Evolutionary conservation across 2,888 invertebrate genomes (phyloP).

Genomic region (Lycocerus yunnanus): DNA sequence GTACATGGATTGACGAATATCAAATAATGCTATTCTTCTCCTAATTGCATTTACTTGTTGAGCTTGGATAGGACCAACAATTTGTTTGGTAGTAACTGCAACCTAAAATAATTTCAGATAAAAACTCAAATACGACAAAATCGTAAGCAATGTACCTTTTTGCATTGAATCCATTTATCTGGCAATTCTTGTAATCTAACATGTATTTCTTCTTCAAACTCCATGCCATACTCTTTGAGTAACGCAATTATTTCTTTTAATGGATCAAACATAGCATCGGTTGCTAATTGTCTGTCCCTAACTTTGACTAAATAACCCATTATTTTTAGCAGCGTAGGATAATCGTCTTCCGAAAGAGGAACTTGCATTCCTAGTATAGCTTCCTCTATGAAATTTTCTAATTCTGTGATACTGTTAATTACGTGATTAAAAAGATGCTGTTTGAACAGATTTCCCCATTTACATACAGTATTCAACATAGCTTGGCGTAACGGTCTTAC

Average conservation of each 20-base stretch:
- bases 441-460: slow-evolving; percentile 89
- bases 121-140: slow-evolving; percentile 4
- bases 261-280: slow-evolving; percentile 90
- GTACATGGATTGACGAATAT: slow-evolving; percentile 76
- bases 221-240: slow-evolving; percentile 82
- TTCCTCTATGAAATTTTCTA: slow-evolving; percentile 77
- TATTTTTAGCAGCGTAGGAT: slow-evolving; percentile 79
- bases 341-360: slow-evolving; percentile 81
- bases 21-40: slow-evolving; percentile 79
- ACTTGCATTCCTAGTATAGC: slow-evolving; percentile 74
- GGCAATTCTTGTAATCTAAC: slow-evolving; percentile 81
- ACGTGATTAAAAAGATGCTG: slow-evolving; percentile 84
- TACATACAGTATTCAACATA: slow-evolving; percentile 80
- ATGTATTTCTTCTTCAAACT: slow-evolving; percentile 78
- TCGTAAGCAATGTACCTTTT: slow-evolving; percentile 62
- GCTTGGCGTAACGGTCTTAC: slow-evolving; percentile 79
- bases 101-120: slow-evolving; percentile 50
- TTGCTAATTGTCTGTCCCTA: slow-evolving; percentile 77
- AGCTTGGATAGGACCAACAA: slow-evolving; percentile 85
- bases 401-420: slow-evolving; percentile 73
- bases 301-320: slow-evolving; percentile 80
- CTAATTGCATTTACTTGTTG: slow-evolving; percentile 87
- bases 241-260: slow-evolving; percentile 84
- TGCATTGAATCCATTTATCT: slow-evolving; percentile 84
- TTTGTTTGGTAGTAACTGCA: slow-evolving; percentile 81